Evolutionary conservation across 1,140 invertebrate genomes (phyloP).

Genomic region (Drosophila pachea): DNA sequence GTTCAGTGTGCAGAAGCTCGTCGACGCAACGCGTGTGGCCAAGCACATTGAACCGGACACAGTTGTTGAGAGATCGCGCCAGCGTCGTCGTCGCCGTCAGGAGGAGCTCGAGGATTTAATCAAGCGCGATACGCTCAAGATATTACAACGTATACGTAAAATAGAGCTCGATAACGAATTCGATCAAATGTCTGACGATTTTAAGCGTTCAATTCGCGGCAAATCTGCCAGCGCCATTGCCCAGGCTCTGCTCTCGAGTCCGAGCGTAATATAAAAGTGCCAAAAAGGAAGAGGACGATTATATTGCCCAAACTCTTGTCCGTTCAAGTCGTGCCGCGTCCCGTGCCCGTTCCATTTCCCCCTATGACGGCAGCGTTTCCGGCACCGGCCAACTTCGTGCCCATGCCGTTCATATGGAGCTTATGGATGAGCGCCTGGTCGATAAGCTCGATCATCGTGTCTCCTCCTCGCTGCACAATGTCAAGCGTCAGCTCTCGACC

Average conservation of each 20-base stretch:
- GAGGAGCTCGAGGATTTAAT: conserved; percentile 79
- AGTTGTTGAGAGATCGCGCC: conserved; percentile 80
- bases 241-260: conserved; percentile 82
- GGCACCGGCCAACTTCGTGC: conserved; percentile 49
- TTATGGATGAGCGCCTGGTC: conserved; percentile 74
- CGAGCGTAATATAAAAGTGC: conserved; percentile 80
- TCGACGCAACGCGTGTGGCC: conserved; percentile 83
- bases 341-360: conserved; percentile 56
- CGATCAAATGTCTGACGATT: conserved; percentile 80
- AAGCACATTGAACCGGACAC: conserved; percentile 83
- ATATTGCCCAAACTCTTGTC: conserved; percentile 60
- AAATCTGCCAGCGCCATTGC: conserved; percentile 87
- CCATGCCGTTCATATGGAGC: conserved; percentile 69
- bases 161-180: conserved; percentile 69
- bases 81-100: conserved; percentile 79
- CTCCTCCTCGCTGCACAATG: conserved; percentile 74
- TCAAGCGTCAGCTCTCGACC: conserved; percentile 73
- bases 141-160: conserved; percentile 75
- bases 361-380: conserved; percentile 15
- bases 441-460: conserved; percentile 77
- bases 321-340: conserved; percentile 69
- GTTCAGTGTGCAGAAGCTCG: conserved; percentile 84
- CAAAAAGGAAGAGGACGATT: conserved; percentile 71
- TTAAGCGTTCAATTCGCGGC: conserved; percentile 82
- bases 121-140: conserved; percentile 78